These are phyloP conservation scores for Chascanopsetta lugubris DNA, from an alignment of 2,113 vertebrate genomes.

Conservation along the genomic window DNA sequence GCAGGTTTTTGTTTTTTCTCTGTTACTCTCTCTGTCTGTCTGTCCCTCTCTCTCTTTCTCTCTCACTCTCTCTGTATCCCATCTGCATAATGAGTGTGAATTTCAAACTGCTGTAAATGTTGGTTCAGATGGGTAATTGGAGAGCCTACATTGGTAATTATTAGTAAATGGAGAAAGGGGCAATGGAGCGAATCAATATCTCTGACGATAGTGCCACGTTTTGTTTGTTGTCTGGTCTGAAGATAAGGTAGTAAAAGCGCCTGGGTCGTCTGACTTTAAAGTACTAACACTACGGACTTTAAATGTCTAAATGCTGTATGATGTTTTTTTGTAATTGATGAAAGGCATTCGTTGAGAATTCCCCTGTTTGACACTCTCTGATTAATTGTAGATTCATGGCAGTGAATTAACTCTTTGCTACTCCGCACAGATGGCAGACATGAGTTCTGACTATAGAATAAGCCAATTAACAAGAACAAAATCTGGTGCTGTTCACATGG, in stretches of 20 bases:
- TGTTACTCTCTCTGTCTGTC: conserved; percentile 53
- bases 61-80: conserved; percentile 58
- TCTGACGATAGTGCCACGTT: conserved; percentile 50
- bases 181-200: conserved; percentile 77
- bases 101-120: conserved; percentile 73
- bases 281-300: conserved; percentile 16
- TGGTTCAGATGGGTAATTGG: conserved; percentile 77
- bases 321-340: conserved; percentile 19
- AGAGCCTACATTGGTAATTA: conserved; percentile 79
- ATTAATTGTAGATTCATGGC: conserved; percentile 41
- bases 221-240: conserved; percentile 60
- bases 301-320: conserved; percentile 7
- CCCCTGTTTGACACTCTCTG: conserved; percentile 12
- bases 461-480: conserved; percentile 41
- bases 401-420: conserved; percentile 36
- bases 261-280: conserved; percentile 46
- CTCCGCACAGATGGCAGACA: conserved; percentile 48
- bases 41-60: conserved; percentile 40
- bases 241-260: conserved; percentile 61
- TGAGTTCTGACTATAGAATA: conserved; percentile 36
- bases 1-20: conserved; percentile 58
- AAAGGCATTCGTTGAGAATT: conserved; percentile 24
- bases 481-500: conserved; percentile 38
- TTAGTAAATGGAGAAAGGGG: conserved; percentile 80
- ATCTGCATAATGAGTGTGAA: conserved; percentile 79